Evolutionary conservation across 2,113 vertebrate genomes (phyloP).

Genomic region (Podarcis muralis): DNA sequence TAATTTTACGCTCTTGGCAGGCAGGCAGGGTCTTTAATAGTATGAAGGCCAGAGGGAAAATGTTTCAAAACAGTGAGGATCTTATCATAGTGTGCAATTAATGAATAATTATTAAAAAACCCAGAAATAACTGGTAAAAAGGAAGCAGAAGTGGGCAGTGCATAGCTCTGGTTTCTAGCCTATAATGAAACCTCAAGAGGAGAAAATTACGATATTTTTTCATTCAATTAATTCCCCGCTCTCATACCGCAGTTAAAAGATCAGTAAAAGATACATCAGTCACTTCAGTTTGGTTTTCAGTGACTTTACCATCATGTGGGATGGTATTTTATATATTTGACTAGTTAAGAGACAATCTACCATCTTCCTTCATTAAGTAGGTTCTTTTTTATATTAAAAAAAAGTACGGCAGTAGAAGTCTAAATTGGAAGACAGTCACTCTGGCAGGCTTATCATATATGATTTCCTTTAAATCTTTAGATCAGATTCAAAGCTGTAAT

Average conservation of each 20-base stretch:
- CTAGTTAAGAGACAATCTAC: constrained; percentile 15
- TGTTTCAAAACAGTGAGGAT: constrained; percentile 82
- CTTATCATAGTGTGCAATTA: constrained; percentile 82
- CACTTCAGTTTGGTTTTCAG: constrained; percentile 56
- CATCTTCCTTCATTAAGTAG: constrained; percentile 20
- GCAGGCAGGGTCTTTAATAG: constrained; percentile 81
- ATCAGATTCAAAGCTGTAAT: neutral
- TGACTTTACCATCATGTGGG: constrained; percentile 2
- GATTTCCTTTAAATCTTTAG: constrained; percentile 3
- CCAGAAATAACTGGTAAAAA: constrained; percentile 78
- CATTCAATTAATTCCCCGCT: constrained; percentile 64
- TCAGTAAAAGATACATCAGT: constrained; percentile 48
- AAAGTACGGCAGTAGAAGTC: neutral
- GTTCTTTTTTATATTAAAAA: neutral
- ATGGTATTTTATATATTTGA: constrained; percentile 37
- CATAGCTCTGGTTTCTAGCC: constrained; percentile 68
- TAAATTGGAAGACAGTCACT: neutral
- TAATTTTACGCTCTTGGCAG: constrained; percentile 82
- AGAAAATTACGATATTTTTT: constrained; percentile 54
- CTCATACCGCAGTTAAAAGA: constrained; percentile 52
- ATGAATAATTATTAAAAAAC: constrained; percentile 83
- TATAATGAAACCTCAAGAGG: constrained; percentile 76
- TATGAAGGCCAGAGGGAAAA: constrained; percentile 80
- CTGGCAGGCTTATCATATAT: neutral
- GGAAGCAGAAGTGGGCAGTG: constrained; percentile 67